phyloP scores from a whole-genome alignment of 1,140 invertebrate genomes.

The Drosophila teissieri region DNA sequence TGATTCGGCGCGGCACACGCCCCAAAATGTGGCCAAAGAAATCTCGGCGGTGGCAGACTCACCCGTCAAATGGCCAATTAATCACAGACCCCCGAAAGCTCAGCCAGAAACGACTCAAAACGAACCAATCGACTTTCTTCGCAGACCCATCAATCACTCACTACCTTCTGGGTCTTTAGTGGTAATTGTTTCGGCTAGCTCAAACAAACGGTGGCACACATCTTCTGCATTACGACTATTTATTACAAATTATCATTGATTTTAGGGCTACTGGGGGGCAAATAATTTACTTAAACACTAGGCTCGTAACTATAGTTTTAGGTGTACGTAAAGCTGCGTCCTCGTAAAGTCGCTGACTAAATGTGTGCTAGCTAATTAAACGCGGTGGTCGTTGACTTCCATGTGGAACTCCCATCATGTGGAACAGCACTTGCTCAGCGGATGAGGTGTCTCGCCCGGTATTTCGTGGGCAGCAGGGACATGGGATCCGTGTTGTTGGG shows the following conservation, averaged over 20 bases:
- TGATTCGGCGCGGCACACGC: slow-evolving; percentile 73
- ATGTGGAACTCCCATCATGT: slow-evolving; percentile 1
- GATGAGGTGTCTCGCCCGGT: slow-evolving; percentile 63
- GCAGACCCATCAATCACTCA: slow-evolving; percentile 60
- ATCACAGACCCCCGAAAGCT: slow-evolving; percentile 54
- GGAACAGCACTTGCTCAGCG: slow-evolving; percentile 40
- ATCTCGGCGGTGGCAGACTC: slow-evolving; percentile 60
- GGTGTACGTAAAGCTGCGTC: slow-evolving; percentile 69
- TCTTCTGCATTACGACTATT: slow-evolving; percentile 35
- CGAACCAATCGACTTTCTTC: slow-evolving; percentile 56
- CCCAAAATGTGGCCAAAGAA: slow-evolving; percentile 53
- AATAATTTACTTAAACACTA: slow-evolving; percentile 69
- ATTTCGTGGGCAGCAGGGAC: slow-evolving; percentile 70
- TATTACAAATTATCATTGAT: slow-evolving; percentile 46
- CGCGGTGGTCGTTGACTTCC: slow-evolving; percentile 62
- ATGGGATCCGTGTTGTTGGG: slow-evolving; percentile 70
- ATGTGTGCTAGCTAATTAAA: slow-evolving; percentile 44
- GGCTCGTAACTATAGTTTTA: slow-evolving; percentile 59
- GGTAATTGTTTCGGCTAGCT: slow-evolving; percentile 54
- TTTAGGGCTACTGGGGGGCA: slow-evolving; percentile 50
- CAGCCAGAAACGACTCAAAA: background rate
- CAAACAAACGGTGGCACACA: slow-evolving; percentile 27
- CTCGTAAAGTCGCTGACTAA: slow-evolving; percentile 75
- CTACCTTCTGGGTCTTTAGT: slow-evolving; percentile 20
- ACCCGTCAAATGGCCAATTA: slow-evolving; percentile 73